A percentile compares a stretch with the other conserved stretches of the same genome.
phyloP scores from a whole-genome alignment of 2,888 invertebrate species.

The Eupithecia exiguata region DNA sequence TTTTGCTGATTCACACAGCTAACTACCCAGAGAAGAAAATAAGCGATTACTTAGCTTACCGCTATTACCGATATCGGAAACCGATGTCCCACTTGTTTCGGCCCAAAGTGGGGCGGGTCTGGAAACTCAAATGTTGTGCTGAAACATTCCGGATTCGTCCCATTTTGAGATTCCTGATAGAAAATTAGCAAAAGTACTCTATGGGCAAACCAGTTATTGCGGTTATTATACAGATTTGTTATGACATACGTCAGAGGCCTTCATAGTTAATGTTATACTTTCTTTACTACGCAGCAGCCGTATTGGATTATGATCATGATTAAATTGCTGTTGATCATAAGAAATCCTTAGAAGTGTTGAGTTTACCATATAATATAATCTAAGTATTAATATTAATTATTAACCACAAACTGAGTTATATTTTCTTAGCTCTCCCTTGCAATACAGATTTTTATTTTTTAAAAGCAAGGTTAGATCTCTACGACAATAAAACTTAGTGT shows the following conservation, averaged over 20 bases:
- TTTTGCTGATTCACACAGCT: background rate
- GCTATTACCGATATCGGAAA: slow-evolving; percentile 22
- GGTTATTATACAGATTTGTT: slow-evolving; percentile 6
- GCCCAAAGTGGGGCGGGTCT: too few species aligned
- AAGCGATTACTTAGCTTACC: background rate
- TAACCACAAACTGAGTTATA: background rate
- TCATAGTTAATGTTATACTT: background rate
- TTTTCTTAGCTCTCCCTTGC: background rate
- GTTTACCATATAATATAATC: background rate
- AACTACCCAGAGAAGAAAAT: background rate
- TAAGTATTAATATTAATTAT: background rate
- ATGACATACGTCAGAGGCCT: background rate
- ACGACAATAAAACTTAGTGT: background rate
- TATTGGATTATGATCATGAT: background rate
- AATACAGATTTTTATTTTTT: background rate
- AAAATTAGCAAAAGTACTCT: too few species aligned
- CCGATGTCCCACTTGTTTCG: too few species aligned
- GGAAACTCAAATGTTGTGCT: too few species aligned
- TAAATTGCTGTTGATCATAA: background rate
- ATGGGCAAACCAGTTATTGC: slow-evolving; percentile 10
- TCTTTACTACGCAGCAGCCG: background rate
- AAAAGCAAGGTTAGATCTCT: background rate
- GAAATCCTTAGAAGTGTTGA: background rate
- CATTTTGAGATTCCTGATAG: too few species aligned
- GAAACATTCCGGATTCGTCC: too few species aligned